Evolutionary conservation across 2,888 invertebrate species (phyloP).

Genomic region (Sipunculus nudus): DNA sequence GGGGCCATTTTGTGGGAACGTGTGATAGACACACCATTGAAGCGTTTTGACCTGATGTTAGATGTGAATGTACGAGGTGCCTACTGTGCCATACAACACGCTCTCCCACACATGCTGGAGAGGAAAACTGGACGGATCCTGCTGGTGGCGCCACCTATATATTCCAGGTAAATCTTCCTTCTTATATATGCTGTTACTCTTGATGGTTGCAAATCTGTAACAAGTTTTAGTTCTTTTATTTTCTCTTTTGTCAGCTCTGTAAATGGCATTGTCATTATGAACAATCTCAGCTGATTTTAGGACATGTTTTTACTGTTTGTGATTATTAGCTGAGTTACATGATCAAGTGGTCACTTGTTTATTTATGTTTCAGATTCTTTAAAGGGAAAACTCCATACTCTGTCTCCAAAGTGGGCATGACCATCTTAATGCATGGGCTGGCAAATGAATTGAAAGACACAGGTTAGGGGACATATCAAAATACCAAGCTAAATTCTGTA

Average conservation of each 20-base stretch:
- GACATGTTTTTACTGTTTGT: too few relatives aligned
- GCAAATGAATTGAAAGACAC: slow-evolving; percentile 48
- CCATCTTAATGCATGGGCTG: slow-evolving; percentile 50
- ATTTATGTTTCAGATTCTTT: slow-evolving; percentile 46
- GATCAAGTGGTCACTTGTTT: not conserved
- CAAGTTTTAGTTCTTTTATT: too few relatives aligned
- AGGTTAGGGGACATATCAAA: slow-evolving; percentile 33
- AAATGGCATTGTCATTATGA: too few relatives aligned
- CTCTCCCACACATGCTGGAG: slow-evolving; percentile 47
- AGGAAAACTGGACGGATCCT: slow-evolving; percentile 47
- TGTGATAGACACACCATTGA: slow-evolving; percentile 50
- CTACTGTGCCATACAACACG: slow-evolving; percentile 68
- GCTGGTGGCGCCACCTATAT: slow-evolving; percentile 55
- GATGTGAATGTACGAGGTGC: slow-evolving; percentile 70
- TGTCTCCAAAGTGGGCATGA: slow-evolving; percentile 52
- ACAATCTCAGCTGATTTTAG: too few relatives aligned
- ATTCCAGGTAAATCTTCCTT: slow-evolving; percentile 43
- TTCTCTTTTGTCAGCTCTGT: too few relatives aligned
- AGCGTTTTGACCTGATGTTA: slow-evolving; percentile 51
- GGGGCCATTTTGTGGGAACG: slow-evolving; percentile 75
- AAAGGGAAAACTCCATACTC: slow-evolving; percentile 57
- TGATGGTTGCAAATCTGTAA: too few relatives aligned
- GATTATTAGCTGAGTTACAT: not conserved
- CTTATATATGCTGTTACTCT: not conserved
- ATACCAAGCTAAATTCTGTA: too few relatives aligned